Evolutionary conservation across 1,140 invertebrate genomes (phyloP), one percentile per base, ranked within the genome.

Genomic region (Pseudomyrmex pallidus): DNA sequence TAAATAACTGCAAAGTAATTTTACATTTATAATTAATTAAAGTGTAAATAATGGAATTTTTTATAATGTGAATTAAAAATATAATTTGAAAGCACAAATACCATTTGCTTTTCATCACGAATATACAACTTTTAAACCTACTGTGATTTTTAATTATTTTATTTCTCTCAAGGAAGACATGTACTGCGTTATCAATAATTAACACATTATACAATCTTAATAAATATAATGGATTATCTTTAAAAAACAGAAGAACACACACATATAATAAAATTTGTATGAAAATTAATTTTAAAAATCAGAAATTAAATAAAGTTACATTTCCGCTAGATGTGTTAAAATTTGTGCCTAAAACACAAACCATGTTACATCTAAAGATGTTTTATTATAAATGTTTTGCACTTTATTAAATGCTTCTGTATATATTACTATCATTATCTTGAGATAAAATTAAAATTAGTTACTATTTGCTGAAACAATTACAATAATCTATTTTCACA

Each of bases 101-200:
- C 0, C 35, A 35, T 35, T 35, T 35, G 35, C 35, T 35, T 35
- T 35, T 5, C 5, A 35, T 35, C 5, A 35, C 0, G 0, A 35
- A 35, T 35, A 35, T 35, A 35, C 35, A 35, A 35, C 5, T 35
- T 5, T 35, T 5, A 35, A 0, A 35, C 5, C 4, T 35, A 35
- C 35, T 35, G 35, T 35, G 35, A 35, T 35, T 35, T 35, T 35
- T 35, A 5, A 35, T 35, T 35, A 7, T 35, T 35, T 5, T 35
- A 89, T 85, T 86, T 89, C 25, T 72, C 72, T 89, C 73, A 48
- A 88, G 88, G 86, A 88, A 89, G 84, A 86, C 87, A 64, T 80
- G 62, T 74, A 57, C 77, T 85, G 59, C 78, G 48, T 67, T 82
- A 78, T 86, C 62, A 73, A 44, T 73, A 85, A 74, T 61, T 66